Conservation (phyloP, 2,113 vertebrate genomes). For the Tyrannus savana region DNA sequence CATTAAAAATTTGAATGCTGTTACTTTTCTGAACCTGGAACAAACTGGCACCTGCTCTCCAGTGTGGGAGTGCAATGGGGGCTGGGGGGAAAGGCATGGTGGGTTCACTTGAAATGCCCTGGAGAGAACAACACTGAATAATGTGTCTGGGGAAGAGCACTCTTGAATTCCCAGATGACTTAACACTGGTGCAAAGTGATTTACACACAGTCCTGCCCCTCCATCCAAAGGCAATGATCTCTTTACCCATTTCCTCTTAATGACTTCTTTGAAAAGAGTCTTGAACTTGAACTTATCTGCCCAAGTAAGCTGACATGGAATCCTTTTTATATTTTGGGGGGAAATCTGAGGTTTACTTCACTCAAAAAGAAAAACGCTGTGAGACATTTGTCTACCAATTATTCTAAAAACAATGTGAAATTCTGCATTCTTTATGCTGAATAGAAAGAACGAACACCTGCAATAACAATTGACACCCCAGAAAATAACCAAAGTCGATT, state of each 20-base stretch:
- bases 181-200: neutral
- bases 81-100: fast-evolving
- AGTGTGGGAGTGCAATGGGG: neutral
- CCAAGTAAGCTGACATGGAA: neutral
- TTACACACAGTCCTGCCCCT: neutral
- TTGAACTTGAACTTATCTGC: neutral
- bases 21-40: neutral
- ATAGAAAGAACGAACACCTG: neutral
- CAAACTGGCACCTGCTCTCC: neutral
- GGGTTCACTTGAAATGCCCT: neutral
- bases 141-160: neutral
- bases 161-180: neutral
- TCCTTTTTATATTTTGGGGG: neutral
- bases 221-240: neutral
- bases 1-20: neutral
- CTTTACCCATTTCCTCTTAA: neutral
- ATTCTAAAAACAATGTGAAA: neutral
- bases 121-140: neutral
- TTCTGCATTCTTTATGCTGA: neutral
- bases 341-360: neutral
- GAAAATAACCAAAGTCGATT: neutral
- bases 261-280: neutral
- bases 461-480: neutral
- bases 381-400: neutral
- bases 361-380: neutral